phyloP scores from a whole-genome alignment of 2,888 invertebrate genomes.

The Sphaerophoria rueppellii region DNA sequence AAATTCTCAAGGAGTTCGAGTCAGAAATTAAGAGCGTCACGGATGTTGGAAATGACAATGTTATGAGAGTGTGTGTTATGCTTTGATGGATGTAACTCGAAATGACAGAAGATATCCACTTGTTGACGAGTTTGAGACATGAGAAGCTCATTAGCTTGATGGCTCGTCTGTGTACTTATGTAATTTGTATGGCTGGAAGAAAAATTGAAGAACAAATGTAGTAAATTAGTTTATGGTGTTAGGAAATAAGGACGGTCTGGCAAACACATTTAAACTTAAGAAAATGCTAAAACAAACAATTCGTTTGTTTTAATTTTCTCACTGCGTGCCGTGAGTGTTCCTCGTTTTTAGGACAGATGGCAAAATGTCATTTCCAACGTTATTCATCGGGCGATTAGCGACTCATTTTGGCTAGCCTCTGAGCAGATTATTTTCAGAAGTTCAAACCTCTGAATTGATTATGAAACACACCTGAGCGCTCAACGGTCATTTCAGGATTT shows the following conservation, averaged over 20 bases:
- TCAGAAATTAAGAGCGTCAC: background rate
- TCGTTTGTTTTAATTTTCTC: no score
- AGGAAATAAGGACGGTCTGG: background rate
- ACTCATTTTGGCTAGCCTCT: no score
- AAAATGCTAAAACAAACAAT: background rate
- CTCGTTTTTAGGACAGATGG: no score
- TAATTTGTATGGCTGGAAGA: background rate
- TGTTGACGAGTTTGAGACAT: conserved; percentile 59
- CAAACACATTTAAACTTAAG: conserved; percentile 10
- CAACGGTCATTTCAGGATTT: no score
- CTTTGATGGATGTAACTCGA: conserved; percentile 49
- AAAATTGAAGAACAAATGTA: conserved; percentile 26
- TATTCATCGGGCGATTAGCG: no score
- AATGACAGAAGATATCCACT: conserved; percentile 42
- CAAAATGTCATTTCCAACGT: no score
- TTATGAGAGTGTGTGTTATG: conserved; percentile 9
- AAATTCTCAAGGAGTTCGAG: conserved; percentile 52
- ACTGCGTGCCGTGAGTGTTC: no score
- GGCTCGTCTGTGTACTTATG: conserved; percentile 28
- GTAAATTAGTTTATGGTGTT: conserved; percentile 24
- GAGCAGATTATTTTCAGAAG: no score
- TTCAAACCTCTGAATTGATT: no score
- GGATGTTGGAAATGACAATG: conserved; percentile 22
- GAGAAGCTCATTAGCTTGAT: conserved; percentile 58
- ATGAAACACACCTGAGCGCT: no score